These are phyloP conservation scores for Priapulus caudatus DNA, from an alignment of 2,888 invertebrate genomes.

Conservation along the genomic window DNA sequence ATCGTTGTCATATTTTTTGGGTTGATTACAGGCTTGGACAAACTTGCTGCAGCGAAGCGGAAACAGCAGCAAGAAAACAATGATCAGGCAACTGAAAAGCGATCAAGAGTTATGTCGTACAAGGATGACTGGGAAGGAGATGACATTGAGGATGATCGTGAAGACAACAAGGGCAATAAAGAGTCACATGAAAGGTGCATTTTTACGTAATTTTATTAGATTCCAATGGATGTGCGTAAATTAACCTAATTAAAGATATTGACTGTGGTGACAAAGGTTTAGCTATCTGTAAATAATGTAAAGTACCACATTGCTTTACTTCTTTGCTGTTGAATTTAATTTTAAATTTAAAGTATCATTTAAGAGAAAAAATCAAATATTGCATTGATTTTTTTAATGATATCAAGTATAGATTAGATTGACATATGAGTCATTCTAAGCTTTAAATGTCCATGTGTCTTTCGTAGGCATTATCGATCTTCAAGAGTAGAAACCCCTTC, in stretches of 20 bases:
- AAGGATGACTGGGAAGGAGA: constrained; percentile 26
- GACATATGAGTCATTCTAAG: no score
- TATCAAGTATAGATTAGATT: no score
- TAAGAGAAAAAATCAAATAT: no score
- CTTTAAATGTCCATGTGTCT: constrained; percentile 6
- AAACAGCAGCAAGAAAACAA: constrained; percentile 17
- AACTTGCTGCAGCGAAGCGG: constrained; percentile 38
- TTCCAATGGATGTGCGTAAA: no score
- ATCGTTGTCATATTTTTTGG: no score
- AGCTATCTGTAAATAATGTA: no score
- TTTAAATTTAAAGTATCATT: no score
- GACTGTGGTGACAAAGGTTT: no score
- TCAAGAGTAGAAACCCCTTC: constrained; percentile 80
- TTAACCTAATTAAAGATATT: constrained; percentile 13
- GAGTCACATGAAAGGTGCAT: not conserved
- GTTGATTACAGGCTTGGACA: constrained; percentile 40
- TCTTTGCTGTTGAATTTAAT: no score
- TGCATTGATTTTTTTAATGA: no score
- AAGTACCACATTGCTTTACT: no score
- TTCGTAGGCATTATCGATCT: constrained; percentile 53
- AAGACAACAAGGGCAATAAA: constrained; percentile 5
- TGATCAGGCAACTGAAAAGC: constrained; percentile 20
- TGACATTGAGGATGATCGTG: constrained; percentile 22
- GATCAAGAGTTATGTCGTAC: constrained; percentile 31
- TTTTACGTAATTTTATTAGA: no score